Evolutionary conservation across 1,140 invertebrate genomes (phyloP), one percentile per base, ranked within the genome.

Genomic region (Drosophila subobscura): DNA sequence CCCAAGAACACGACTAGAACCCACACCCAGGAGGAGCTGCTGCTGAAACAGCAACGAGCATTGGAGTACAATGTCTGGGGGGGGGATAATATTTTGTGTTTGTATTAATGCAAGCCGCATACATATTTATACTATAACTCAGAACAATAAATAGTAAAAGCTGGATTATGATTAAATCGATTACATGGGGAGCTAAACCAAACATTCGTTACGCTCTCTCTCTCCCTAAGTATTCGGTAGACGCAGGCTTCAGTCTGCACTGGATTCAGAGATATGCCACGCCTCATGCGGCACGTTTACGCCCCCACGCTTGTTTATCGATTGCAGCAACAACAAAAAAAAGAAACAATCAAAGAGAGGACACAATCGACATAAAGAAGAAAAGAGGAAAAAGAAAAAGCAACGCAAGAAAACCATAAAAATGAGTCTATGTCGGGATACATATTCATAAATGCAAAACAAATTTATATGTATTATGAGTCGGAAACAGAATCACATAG

Each of bases 101-200:
- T 88, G 83, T 88, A 79, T 88, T 88, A 88, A 88, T 88, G 79
- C 84, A 88, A 74, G 59, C 58, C 29, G 44, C 51, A 68, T 68
- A 75, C 78, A 88, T 88, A 88, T 88, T 88, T 88, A 88, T 88
- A 83, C 83, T 83, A 88, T 88, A 86, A 86, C 83, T 86, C 83
- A 83, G 79, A 86, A 86, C 83, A 86, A 86, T 86, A 86, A 86
- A 86, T 86, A 86, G 83, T 86, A 88, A 88, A 88, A 88, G 83
- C 83, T 76, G 83, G 83, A 88, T 88, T 88, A 88, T 88, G 83
- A 88, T 88, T 88, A 88, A 88, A 88, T 88, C 83, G 83, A 88
- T 88, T 88, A 88, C 81, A 86, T 72, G 83, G 66, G 59, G 70
- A 88, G 67, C 81, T 52, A 52, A 63, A 64, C 70, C 41, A 60